These are phyloP conservation scores for Oenanthe oenanthe DNA, from an alignment of 2,113 vertebrate species.

Conservation along the genomic window DNA sequence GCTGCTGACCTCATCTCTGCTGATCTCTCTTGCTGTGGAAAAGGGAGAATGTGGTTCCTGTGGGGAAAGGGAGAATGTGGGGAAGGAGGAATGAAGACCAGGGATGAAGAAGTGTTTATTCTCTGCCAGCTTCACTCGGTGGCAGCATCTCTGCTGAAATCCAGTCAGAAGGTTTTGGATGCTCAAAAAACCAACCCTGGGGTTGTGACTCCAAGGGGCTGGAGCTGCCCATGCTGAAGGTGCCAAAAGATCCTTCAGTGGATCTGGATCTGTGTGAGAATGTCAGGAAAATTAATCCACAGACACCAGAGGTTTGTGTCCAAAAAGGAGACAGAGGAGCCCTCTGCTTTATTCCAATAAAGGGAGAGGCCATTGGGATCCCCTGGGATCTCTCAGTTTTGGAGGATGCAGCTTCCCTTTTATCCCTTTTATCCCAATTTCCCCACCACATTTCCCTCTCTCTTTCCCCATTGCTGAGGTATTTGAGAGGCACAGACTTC, in stretches of 20 bases:
- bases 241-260: rapidly evolving
- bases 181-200: background rate
- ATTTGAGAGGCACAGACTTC: too few relatives aligned
- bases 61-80: rapidly evolving
- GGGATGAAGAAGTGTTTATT: rapidly evolving
- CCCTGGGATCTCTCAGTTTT: too few relatives aligned
- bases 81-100: background rate
- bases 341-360: too few relatives aligned
- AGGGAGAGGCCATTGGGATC: too few relatives aligned
- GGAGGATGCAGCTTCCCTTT: too few relatives aligned
- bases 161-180: background rate
- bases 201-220: background rate
- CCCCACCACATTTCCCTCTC: too few relatives aligned
- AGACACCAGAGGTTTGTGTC: too few relatives aligned
- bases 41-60: background rate
- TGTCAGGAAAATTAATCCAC: too few relatives aligned
- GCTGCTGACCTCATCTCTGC: background rate
- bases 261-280: background rate
- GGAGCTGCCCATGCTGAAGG: rapidly evolving
- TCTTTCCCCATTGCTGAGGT: too few relatives aligned
- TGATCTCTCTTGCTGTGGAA: too few relatives aligned
- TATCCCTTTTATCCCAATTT: too few relatives aligned
- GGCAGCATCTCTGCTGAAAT: rapidly evolving
- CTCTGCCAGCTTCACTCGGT: rapidly evolving
- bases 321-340: too few relatives aligned